Conservation (phyloP, 2,797 vertebrate genomes). For the Lepus townsendii region DNA sequence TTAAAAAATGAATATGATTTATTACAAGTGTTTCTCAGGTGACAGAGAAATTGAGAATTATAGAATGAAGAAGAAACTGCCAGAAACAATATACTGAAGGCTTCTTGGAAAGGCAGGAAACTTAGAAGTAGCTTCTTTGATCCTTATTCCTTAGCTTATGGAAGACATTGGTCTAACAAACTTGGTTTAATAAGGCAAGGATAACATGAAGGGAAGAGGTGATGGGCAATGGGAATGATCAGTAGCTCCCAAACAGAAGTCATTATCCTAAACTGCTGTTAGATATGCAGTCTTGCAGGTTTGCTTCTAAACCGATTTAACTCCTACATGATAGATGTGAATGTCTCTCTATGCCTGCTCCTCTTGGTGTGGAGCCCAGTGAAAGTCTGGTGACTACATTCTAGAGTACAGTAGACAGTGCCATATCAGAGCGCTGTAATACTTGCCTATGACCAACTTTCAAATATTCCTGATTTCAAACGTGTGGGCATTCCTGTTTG, state of each 20-base stretch:
- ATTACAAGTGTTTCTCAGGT: neutral
- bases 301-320: neutral
- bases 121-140: neutral
- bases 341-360: neutral
- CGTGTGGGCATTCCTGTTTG: neutral
- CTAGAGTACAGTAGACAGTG: neutral
- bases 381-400: neutral
- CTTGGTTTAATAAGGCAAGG: neutral
- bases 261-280: neutral
- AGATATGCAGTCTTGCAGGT: neutral
- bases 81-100: neutral
- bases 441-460: neutral
- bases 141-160: neutral
- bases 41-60: neutral
- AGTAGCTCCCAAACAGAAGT: neutral
- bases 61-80: neutral
- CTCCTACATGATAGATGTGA: neutral
- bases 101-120: neutral
- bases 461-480: neutral
- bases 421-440: neutral
- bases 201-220: neutral
- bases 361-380: neutral
- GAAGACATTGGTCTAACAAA: neutral
- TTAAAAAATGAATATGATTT: neutral
- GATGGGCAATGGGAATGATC: neutral